These are phyloP conservation scores for Myiotriccus ornatus DNA, from an alignment of 2,797 vertebrate genomes.

Conservation along the genomic window DNA sequence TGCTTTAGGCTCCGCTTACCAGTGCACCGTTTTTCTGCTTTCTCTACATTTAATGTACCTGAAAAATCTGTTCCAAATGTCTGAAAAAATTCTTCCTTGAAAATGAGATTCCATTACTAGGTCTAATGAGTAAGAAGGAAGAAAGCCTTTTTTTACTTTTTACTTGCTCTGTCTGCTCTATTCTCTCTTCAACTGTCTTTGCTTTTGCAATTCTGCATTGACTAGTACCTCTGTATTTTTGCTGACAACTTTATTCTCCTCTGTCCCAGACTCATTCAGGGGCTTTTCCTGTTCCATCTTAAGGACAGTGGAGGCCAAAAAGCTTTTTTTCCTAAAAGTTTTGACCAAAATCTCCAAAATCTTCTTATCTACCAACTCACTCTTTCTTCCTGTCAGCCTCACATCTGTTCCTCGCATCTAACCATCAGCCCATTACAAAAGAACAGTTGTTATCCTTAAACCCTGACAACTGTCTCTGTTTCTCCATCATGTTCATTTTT, in stretches of 20 bases:
- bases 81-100: background rate
- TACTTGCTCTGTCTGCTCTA: background rate
- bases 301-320: background rate
- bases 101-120: background rate
- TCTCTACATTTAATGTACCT: background rate
- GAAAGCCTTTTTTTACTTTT: background rate
- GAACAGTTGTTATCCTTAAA: background rate
- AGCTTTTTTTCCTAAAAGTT: background rate
- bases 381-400: background rate
- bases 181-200: background rate
- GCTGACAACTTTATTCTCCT: background rate
- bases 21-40: background rate
- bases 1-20: background rate
- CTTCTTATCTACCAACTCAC: background rate
- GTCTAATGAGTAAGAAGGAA: background rate
- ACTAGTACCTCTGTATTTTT: background rate
- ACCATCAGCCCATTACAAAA: background rate
- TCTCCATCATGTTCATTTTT: background rate
- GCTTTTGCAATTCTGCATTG: background rate
- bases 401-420: background rate
- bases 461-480: background rate
- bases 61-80: background rate
- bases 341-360: background rate
- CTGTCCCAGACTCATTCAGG: background rate
- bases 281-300: background rate